These are phyloP conservation scores for Crotalus horridus DNA, from an alignment of 2,113 vertebrate species.

Conservation along the genomic window DNA sequence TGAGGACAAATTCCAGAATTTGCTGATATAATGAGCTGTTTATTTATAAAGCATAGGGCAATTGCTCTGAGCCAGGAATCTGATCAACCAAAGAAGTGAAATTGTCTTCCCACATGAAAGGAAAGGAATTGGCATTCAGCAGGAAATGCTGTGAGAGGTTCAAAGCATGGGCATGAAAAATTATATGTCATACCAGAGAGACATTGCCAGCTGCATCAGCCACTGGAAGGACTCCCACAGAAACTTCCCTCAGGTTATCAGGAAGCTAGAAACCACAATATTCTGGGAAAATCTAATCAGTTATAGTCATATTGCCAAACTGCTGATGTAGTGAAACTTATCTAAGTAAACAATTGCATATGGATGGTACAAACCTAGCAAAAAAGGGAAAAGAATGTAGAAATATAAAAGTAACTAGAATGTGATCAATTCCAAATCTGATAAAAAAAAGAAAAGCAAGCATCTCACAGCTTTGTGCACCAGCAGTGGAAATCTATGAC, in stretches of 20 bases:
- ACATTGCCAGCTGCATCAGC: slow-evolving; percentile 24
- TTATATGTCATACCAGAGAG: not conserved
- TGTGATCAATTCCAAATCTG: not conserved
- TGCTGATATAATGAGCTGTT: not conserved
- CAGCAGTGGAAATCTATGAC: not conserved
- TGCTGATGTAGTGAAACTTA: not conserved
- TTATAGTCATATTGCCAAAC: not conserved
- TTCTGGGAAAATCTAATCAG: slow-evolving; percentile 21
- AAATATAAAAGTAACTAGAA: not conserved
- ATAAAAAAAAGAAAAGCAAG: not conserved
- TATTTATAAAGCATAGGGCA: slow-evolving; percentile 18
- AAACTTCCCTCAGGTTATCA: slow-evolving; percentile 43
- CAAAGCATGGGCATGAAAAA: slow-evolving; percentile 17
- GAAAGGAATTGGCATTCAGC: slow-evolving; percentile 20
- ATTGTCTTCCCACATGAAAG: slow-evolving; percentile 3
- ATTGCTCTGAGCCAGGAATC: slow-evolving; percentile 22
- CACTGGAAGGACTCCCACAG: slow-evolving; percentile 30
- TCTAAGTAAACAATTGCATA: slow-evolving; percentile 6
- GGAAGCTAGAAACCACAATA: slow-evolving; percentile 29
- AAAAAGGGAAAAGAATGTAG: not conserved
- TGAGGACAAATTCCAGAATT: not conserved
- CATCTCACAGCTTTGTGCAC: not conserved
- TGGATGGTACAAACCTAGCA: not conserved
- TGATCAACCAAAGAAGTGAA: slow-evolving; percentile 17
- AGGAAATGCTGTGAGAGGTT: slow-evolving; percentile 4